phyloP scores from a whole-genome alignment of 2,888 invertebrate genomes.

The Deilephila elpenor region DNA sequence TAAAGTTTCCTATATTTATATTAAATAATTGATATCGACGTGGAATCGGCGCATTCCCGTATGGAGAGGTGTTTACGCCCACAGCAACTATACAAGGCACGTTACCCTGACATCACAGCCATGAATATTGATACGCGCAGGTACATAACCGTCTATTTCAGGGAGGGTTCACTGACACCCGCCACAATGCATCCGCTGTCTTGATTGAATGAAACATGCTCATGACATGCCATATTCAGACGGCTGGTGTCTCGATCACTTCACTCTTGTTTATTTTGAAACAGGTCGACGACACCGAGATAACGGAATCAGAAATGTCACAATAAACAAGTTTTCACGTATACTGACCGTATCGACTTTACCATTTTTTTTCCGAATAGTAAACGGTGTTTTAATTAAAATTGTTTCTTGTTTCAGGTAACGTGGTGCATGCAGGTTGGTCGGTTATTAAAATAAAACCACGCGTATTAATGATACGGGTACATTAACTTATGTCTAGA shows the following conservation, averaged over 20 bases:
- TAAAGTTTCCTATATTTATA: slow-evolving; percentile 21
- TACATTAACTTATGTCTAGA: slow-evolving; percentile 47
- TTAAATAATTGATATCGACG: not conserved
- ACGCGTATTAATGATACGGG: slow-evolving; percentile 47
- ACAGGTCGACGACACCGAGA: slow-evolving; percentile 58
- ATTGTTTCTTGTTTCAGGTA: slow-evolving; percentile 64
- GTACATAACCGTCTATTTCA: slow-evolving; percentile 50
- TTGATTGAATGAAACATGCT: slow-evolving; percentile 72
- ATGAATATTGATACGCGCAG: slow-evolving; percentile 57
- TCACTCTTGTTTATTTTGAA: slow-evolving; percentile 48
- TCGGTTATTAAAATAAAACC: slow-evolving; percentile 53
- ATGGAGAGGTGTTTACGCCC: slow-evolving; percentile 21
- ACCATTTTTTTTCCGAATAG: slow-evolving; percentile 44
- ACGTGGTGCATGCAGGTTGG: slow-evolving; percentile 64
- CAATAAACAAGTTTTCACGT: slow-evolving; percentile 53
- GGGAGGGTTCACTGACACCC: slow-evolving; percentile 56
- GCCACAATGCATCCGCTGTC: slow-evolving; percentile 61
- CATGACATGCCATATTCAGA: slow-evolving; percentile 41
- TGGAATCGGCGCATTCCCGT: slow-evolving; percentile 10
- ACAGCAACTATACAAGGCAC: slow-evolving; percentile 17
- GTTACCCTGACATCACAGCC: slow-evolving; percentile 48
- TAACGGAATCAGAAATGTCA: slow-evolving; percentile 56
- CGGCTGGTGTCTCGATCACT: slow-evolving; percentile 46
- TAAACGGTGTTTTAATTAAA: slow-evolving; percentile 47
- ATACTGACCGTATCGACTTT: slow-evolving; percentile 49